These are phyloP conservation scores for Dromiciops gliroides DNA, from an alignment of 2,113 vertebrate genomes.

Conservation along the genomic window DNA sequence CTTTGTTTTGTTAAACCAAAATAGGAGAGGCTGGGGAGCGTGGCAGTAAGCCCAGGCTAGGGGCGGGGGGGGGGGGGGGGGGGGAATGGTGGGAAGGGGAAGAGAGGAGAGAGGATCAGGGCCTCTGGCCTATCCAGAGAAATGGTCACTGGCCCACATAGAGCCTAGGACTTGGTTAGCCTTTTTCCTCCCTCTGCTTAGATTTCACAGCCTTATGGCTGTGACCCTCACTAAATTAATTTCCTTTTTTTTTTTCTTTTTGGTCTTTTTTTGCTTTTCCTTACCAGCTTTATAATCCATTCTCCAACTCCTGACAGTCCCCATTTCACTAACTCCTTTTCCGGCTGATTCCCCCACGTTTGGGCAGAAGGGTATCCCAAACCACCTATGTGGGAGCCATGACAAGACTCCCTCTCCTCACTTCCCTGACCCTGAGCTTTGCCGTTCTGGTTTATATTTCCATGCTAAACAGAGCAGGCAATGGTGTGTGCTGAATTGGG, in stretches of 20 bases:
- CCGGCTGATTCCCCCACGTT: conserved; percentile 79
- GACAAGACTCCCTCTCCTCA: not conserved
- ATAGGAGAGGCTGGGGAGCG: conserved; percentile 74
- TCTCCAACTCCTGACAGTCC: not conserved
- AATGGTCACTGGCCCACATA: not conserved
- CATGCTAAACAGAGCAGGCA: not conserved
- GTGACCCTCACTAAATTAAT: not conserved
- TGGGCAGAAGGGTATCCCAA: conserved; percentile 87
- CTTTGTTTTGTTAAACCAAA: conserved; percentile 81
- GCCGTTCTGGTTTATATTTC: not conserved
- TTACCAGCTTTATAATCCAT: not conserved
- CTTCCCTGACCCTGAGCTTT: not conserved
- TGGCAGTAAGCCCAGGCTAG: conserved; percentile 73
- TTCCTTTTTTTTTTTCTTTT: not conserved
- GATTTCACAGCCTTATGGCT: not conserved
- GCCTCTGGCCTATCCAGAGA: conserved; percentile 35
- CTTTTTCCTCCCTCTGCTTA: not conserved
- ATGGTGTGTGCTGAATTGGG: conserved; percentile 11
- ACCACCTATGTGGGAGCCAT: not conserved
- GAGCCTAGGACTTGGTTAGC: not conserved
- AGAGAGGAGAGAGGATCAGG: not conserved
- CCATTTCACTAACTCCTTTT: not conserved
- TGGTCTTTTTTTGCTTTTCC: not conserved
- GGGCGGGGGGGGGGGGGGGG: conserved; percentile 22
- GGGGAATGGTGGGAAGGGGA: conserved; percentile 23